Conservation (phyloP, 1,140 invertebrate genomes). For the Drosophila triauraria region DNA sequence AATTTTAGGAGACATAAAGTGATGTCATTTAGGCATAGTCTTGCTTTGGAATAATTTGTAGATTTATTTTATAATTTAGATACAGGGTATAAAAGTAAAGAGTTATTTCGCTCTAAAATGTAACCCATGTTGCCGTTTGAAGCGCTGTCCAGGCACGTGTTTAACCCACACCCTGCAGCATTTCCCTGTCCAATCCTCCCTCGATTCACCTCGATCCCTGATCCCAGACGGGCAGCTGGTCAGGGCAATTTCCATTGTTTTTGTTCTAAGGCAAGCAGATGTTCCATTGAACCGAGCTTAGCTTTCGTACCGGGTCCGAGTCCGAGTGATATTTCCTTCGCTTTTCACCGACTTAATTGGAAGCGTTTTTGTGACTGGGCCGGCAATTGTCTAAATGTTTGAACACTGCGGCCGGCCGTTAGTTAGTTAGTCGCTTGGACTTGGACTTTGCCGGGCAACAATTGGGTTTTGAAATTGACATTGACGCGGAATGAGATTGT, state of each 20-base stretch:
- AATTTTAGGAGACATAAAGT: background rate
- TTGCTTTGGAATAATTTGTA: too few species aligned
- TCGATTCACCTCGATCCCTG: slow-evolving; percentile 18
- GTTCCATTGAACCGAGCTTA: slow-evolving; percentile 38
- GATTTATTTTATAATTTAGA: background rate
- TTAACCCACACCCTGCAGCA: slow-evolving; percentile 17
- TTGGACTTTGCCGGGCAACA: slow-evolving; percentile 43
- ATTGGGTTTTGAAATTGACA: slow-evolving; percentile 53
- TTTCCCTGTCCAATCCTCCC: background rate
- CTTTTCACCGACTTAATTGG: slow-evolving; percentile 70
- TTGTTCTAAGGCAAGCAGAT: slow-evolving; percentile 61
- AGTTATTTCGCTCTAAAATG: background rate
- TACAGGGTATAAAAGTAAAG: background rate
- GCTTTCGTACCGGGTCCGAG: slow-evolving; percentile 7
- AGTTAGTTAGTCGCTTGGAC: slow-evolving; percentile 39
- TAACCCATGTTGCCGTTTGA: background rate
- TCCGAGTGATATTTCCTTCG: slow-evolving; percentile 27
- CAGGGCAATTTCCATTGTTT: slow-evolving; percentile 53
- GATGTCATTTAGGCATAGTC: too few species aligned
- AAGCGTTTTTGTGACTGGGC: slow-evolving; percentile 34
- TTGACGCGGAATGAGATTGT: slow-evolving; percentile 53
- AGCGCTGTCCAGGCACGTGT: slow-evolving; percentile 17
- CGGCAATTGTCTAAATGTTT: slow-evolving; percentile 64
- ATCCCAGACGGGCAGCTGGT: slow-evolving; percentile 35
- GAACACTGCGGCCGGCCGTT: slow-evolving; percentile 20